A percentile compares a stretch with the other conserved stretches of the same genome.
Evolutionary conservation across 2,797 vertebrate genomes (phyloP).

Genomic region (Pelodytes ibericus): DNA sequence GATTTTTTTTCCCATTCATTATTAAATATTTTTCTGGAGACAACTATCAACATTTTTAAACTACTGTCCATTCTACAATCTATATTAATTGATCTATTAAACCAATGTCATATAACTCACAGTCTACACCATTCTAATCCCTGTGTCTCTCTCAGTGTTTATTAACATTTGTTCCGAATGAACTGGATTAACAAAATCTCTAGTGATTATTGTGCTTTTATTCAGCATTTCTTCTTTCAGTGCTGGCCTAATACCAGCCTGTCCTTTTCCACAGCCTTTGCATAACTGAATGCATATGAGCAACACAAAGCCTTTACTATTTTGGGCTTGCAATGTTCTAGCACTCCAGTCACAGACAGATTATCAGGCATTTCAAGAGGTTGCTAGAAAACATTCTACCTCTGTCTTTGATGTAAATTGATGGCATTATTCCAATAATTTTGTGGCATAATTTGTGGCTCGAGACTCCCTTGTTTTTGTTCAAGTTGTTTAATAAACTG

Average conservation of each 20-base stretch:
- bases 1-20: no score
- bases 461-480: neutral
- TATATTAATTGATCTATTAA: neutral
- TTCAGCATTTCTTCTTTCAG: neutral
- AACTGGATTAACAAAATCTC: neutral
- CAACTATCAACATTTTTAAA: no score
- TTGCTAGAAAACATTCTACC: slow-evolving; percentile 7
- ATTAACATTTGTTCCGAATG: neutral
- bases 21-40: no score
- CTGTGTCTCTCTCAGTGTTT: neutral
- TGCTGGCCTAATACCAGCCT: neutral
- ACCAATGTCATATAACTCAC: neutral
- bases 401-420: slow-evolving; percentile 13
- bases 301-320: neutral
- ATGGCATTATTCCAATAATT: neutral
- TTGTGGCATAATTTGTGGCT: slow-evolving; percentile 6
- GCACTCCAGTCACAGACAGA: slow-evolving; percentile 7
- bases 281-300: neutral
- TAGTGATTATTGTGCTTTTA: neutral
- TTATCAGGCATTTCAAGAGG: neutral
- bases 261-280: neutral
- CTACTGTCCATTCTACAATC: no score
- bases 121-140: neutral
- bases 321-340: neutral
- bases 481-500: slow-evolving; percentile 23